These are phyloP conservation scores for Phenganax marumi DNA, from an alignment of 92 coral and sea anemone genomes.

Conservation along the genomic window DNA sequence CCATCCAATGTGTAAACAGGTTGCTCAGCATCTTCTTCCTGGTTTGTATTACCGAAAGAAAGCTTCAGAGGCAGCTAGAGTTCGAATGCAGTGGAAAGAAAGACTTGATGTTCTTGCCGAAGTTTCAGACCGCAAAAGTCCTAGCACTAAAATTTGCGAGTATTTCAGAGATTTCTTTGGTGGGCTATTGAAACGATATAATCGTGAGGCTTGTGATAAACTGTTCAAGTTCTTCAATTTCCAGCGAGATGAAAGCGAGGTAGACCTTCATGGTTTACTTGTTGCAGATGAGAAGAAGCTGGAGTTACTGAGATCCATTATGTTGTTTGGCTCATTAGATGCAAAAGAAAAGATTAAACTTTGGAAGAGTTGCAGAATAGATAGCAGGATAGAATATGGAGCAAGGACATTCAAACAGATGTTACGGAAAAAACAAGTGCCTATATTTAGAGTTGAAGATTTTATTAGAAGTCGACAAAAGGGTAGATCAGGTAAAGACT, in stretches of 20 bases:
- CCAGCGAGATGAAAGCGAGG: conserved; percentile 49
- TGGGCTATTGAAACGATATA: conserved; percentile 37
- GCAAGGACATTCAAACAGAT: not conserved
- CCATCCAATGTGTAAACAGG: not conserved
- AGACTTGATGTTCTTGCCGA: conserved; percentile 18
- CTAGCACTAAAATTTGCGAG: conserved; percentile 33
- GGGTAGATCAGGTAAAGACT: not conserved
- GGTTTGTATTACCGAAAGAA: conserved; percentile 54
- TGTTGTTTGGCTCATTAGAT: conserved; percentile 15
- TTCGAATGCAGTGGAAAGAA: conserved; percentile 49
- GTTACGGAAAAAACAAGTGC: not conserved
- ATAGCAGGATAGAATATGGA: not conserved
- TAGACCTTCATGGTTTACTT: conserved; percentile 63
- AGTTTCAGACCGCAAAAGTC: not conserved
- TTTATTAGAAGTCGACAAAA: not conserved
- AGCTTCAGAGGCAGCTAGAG: conserved; percentile 47
- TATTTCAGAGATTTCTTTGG: conserved; percentile 46
- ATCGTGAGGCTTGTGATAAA: conserved; percentile 48
- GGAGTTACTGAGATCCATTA: conserved; percentile 21
- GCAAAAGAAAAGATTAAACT: conserved; percentile 3
- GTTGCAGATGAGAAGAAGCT: conserved; percentile 50
- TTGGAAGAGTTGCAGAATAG: not conserved
- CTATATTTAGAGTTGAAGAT: not conserved
- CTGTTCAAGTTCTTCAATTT: conserved; percentile 53
- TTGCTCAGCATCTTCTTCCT: conserved; percentile 26